A percentile compares a stretch with the other conserved stretches of the same genome.
Conservation (phyloP, 2,113 vertebrate species). For the Pelvicachromis taeniatus region DNA sequence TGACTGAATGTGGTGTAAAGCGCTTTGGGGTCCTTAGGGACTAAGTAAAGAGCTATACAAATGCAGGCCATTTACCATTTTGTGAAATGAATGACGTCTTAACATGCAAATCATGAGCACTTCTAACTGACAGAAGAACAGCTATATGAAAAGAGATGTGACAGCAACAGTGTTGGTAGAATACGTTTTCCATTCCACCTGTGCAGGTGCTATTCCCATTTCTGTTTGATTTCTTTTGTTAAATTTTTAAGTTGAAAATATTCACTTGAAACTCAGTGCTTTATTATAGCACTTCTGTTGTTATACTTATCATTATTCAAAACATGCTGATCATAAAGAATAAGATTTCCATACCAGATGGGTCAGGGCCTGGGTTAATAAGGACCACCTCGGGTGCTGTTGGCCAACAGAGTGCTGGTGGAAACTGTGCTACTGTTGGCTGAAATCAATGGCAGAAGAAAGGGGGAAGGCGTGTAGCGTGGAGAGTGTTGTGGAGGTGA, state of each 20-base stretch:
- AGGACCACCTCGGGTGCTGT: not conserved
- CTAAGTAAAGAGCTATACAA: too few relatives aligned
- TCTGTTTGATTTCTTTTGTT: not conserved
- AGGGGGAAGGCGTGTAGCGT: fast-evolving
- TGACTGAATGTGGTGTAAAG: too few relatives aligned
- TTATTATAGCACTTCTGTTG: not conserved
- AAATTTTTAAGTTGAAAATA: not conserved
- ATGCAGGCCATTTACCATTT: too few relatives aligned
- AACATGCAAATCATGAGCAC: not conserved
- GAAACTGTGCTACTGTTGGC: not conserved
- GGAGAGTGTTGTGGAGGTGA: not conserved
- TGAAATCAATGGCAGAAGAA: not conserved
- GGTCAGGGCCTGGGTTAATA: not conserved
- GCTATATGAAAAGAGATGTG: not conserved
- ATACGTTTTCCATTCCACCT: fast-evolving
- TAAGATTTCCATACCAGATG: not conserved
- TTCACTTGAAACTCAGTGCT: not conserved
- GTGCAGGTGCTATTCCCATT: not conserved
- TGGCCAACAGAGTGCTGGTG: not conserved
- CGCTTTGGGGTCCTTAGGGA: too few relatives aligned
- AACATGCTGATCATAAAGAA: not conserved
- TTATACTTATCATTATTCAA: not conserved
- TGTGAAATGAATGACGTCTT: not conserved
- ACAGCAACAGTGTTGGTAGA: not conserved
- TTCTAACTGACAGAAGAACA: not conserved